Percentiles rank a stretch among this genome's conserved stretches.
These are phyloP conservation scores for Melieria picta DNA, from an alignment of 2,888 invertebrate genomes.

Conservation along the genomic window DNA sequence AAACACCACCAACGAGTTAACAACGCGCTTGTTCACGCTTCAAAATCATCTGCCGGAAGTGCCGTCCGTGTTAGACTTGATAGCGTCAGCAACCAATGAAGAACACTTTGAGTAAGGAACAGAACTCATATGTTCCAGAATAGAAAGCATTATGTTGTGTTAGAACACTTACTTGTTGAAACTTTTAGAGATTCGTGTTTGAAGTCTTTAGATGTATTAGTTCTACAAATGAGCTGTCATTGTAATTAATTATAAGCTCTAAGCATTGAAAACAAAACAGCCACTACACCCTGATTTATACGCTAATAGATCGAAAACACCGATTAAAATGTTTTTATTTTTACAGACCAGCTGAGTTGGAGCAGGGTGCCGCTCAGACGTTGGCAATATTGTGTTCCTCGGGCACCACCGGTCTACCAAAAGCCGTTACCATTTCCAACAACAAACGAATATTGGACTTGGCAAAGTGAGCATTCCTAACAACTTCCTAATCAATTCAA, in stretches of 20 bases:
- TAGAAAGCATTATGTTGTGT: neutral
- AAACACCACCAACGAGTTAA: constrained; percentile 37
- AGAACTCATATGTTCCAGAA: neutral
- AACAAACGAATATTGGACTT: neutral
- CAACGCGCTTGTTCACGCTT: constrained; percentile 21
- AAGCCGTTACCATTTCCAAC: constrained; percentile 30
- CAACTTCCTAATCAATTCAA: neutral
- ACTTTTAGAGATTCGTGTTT: no score
- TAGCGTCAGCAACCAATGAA: constrained; percentile 14
- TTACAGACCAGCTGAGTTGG: constrained; percentile 30
- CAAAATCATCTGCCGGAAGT: constrained; percentile 30
- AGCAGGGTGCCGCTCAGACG: constrained; percentile 31
- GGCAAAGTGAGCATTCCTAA: neutral
- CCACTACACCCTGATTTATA: no score
- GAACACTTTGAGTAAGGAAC: constrained; percentile 25
- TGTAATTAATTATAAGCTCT: neutral
- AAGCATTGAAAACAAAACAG: no score
- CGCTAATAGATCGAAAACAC: neutral
- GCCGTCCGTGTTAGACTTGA: constrained; percentile 24
- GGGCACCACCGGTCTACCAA: constrained; percentile 39
- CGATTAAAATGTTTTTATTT: neutral
- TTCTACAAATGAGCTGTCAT: neutral
- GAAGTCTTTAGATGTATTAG: no score
- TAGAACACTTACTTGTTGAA: neutral
- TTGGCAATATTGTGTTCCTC: constrained; percentile 39